phyloP scores from a whole-genome alignment of 2,797 vertebrate genomes.

The Anas georgica region DNA sequence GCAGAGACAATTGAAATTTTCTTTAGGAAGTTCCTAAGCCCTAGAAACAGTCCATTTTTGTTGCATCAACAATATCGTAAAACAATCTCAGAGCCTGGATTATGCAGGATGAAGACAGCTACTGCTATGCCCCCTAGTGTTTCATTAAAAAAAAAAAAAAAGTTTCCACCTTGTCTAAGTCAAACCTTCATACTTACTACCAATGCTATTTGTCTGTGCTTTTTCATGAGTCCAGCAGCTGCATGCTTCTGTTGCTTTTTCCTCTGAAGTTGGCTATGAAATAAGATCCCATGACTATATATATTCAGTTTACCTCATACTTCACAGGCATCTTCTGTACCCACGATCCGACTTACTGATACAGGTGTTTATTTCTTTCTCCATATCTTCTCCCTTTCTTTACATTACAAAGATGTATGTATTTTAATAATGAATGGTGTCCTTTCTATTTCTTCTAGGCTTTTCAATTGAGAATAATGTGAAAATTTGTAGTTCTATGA shows the following conservation, averaged over 20 bases:
- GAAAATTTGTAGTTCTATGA: neutral
- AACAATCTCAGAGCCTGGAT: neutral
- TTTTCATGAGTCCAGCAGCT: neutral
- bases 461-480: neutral
- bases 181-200: neutral
- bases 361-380: neutral
- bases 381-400: neutral
- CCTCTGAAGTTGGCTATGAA: neutral
- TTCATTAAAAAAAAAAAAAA: neutral
- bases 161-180: neutral
- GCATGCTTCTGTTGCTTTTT: neutral
- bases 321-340: neutral
- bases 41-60: fast-evolving
- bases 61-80: fast-evolving
- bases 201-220: fast-evolving
- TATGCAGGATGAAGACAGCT: neutral
- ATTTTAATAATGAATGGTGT: neutral
- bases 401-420: fast-evolving
- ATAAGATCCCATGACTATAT: neutral
- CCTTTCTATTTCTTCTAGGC: neutral
- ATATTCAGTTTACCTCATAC: neutral
- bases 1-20: neutral
- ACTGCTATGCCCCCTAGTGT: slow-evolving; percentile 42
- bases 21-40: neutral
- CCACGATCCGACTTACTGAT: neutral